Base-by-base conservation (phyloP, 2,888 invertebrate genomes). In the Diaperis boleti region DNA sequence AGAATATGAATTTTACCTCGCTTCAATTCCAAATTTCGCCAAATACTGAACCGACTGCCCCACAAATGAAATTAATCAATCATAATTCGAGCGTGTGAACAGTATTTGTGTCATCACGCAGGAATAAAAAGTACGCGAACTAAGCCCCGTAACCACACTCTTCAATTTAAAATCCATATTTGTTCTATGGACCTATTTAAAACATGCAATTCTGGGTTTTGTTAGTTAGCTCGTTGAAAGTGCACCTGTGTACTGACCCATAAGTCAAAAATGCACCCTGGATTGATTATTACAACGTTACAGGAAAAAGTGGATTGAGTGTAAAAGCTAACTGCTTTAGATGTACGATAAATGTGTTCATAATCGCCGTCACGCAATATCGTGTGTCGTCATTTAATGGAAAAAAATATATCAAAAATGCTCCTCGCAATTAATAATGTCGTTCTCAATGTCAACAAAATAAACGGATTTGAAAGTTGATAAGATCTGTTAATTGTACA, bases 241-340 rank as follows among this genome's bases (percentile, higher is more conserved):
- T n/a, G n/a, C n/a, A n/a, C n/a, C n/a, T n/a, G 31, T 35, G n/a
- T 35, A 20, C 11, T 47, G 26, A 14, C 11, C 17, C 47, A 47
- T 3, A 4, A 6, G 6, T 20, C 3, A 20, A 20, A 41, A 10
- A 41, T 41, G n/a, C 4, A 20, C n/a, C 18, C 10, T 4, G 4
- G 10, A 3, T 31, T 47, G 50, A 50, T 50, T 50, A 35, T 35
- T 35, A 20, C 5, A 1, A 33, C n/a, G n/a, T n/a, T n/a, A 10
- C 31, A 13, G 11, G 13, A 59, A 59, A n/a, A 59, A 47, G 18
- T 42, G 29, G 31, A 59, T 17, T 18, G n/a, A 18, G 49, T 49
- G 49, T 59, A 59, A 59, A 59, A 59, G 59, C 59, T 37, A 57
- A 57, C 57, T 22, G 42, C 13, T 10, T 59, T 49, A 50, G 49